Conservation (phyloP, 1,140 invertebrate genomes). For the Meteorus sp. region DNA sequence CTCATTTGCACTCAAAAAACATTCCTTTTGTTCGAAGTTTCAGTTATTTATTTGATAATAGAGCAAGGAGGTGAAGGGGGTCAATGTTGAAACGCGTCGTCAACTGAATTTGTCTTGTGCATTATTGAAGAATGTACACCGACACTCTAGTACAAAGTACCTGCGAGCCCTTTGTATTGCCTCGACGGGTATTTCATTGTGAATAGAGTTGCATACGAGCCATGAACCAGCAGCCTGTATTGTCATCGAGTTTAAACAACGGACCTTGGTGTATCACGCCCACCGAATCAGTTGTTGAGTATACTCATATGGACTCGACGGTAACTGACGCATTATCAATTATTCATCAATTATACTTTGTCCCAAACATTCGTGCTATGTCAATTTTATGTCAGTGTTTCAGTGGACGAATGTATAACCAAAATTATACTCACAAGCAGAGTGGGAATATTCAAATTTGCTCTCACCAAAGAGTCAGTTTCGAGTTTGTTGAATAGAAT, state of each 20-base stretch:
- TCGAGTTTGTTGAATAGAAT: too few species aligned
- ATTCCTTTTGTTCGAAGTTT: too few species aligned
- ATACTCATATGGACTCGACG: not conserved
- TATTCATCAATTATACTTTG: not conserved
- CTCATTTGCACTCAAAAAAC: too few species aligned
- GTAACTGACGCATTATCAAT: constrained; percentile 19
- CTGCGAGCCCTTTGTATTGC: constrained; percentile 33
- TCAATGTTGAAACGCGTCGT: too few species aligned
- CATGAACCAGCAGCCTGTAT: constrained; percentile 36
- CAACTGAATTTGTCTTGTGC: constrained; percentile 40
- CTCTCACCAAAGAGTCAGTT: too few species aligned
- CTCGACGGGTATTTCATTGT: constrained; percentile 19
- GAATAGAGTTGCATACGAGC: constrained; percentile 26
- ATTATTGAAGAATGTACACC: constrained; percentile 52
- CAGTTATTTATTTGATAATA: not conserved
- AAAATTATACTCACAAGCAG: too few species aligned
- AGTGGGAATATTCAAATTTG: too few species aligned
- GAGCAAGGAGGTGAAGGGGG: too few species aligned
- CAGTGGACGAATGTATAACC: too few species aligned
- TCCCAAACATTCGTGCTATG: too few species aligned
- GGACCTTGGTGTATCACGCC: constrained; percentile 22
- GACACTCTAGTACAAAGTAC: constrained; percentile 34
- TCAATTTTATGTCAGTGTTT: too few species aligned
- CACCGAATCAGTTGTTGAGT: constrained; percentile 7
- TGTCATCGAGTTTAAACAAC: constrained; percentile 56